Evolutionary conservation across 2,797 vertebrate genomes (phyloP).

Genomic region (Mus spretus): DNA sequence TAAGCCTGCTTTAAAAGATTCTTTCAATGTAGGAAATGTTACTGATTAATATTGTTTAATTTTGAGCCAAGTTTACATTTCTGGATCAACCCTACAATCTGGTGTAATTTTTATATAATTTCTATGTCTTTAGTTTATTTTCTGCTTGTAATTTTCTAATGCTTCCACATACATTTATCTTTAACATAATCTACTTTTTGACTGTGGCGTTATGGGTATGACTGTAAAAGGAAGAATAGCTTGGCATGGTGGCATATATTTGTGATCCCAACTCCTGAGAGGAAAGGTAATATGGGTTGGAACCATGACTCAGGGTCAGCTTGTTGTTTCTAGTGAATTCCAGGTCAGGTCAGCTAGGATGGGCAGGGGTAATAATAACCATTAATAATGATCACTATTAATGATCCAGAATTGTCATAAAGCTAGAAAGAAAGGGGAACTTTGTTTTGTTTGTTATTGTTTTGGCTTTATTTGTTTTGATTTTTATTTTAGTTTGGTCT

Average conservation of each 20-base stretch:
- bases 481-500: too few relatives aligned
- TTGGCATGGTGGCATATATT: background rate
- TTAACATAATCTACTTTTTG: background rate
- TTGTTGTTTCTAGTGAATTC: background rate
- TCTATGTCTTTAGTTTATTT: background rate
- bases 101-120: background rate
- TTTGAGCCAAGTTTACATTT: background rate
- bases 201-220: background rate
- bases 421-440: background rate
- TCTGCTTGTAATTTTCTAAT: background rate
- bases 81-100: background rate
- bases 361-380: background rate
- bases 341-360: background rate
- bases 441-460: background rate
- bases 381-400: background rate
- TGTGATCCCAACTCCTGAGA: background rate
- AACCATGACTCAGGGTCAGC: background rate
- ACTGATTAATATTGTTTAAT: background rate
- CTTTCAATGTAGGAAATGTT: background rate
- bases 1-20: background rate
- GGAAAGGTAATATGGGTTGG: too few relatives aligned
- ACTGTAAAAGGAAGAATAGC: background rate
- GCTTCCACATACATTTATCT: background rate
- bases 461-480: background rate
- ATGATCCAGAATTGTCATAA: background rate